Evolutionary conservation across 2,888 invertebrate species (phyloP), one percentile per base, ranked within the genome.

Genomic region (Patella caerulea): DNA sequence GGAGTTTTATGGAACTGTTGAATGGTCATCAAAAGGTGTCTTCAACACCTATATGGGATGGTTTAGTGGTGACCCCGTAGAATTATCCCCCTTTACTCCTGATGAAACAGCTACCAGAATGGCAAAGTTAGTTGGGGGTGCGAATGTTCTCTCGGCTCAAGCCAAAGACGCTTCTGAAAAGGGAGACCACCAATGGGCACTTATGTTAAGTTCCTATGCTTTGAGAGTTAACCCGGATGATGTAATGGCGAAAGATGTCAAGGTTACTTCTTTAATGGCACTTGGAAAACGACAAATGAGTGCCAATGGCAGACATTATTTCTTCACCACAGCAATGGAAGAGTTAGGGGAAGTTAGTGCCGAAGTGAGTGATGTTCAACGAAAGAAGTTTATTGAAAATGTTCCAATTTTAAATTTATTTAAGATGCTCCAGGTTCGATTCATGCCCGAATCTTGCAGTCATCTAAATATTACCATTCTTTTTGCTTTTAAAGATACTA

Each of bases 1-100:
- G 59, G 86, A 89, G 73, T 86, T 87, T 73, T 90, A 90, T 77
- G 90, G 90, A 4, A 90, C 87, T 2, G 83, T 86, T 0, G 82
- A 76, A n/a, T 90, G 89, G 89, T 89, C 89, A 9, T 83, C 84
- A 2, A 86, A 86, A 78, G 85, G 84, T 2, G 85, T 88, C 14
- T 89, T 85, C 76, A 80, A 78, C n/a, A 76, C 78, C 4, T 84
- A 84, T 72, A 59, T 86, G 59, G 87, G 86, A 9, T 86, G 86
- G 86, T 87, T 87, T 72, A 86, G 84, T 70, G 87, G 86, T 17
- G 86, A 86, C 69, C 83, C 87, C n/a, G 83, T 83, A 7, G 86
- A 86, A 15, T 80, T 87, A 4, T 80, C 81, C 45, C 86, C 86
- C 5, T 74, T 87, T 19, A 82, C 86, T 14, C 73, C 81, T 14